Base-by-base conservation (phyloP, 2,797 vertebrate genomes). In the Dromococcyx pavoninus region DNA sequence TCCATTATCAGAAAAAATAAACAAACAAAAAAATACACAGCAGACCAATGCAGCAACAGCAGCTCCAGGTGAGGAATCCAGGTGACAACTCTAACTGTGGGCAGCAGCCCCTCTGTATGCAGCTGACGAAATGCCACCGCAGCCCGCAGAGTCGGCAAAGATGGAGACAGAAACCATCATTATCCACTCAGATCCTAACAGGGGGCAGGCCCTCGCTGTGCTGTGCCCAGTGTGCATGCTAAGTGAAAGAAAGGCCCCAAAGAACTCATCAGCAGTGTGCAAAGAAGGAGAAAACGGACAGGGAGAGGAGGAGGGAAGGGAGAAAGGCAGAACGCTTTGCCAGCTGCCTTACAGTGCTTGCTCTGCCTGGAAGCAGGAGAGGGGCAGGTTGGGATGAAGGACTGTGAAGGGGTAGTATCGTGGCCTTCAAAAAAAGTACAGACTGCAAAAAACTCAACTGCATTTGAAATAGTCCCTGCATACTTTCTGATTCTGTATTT, bases 311-410 rank as follows among this genome's bases (percentile, higher is more conserved):
- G 57, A 92, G 89, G 30, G 73, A 72, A 67, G 41, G 24, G 67
- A 82, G 77, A 71, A 88, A 62, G 50, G 78, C 87, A 65, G 76
- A 83, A 54, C 1, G 10, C 30, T 14, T n/a, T 74, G 79, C 82
- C 91, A 96, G 86, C 67, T 81, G 62, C 75, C 82, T 92, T 51
- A 58, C 60, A 89, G 79, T 81, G 85, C 94, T 91, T 75, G 69
- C 89, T 95, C 77, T 75, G 62, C 43, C 7, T 62, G 73, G 85
- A 84, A 88, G 61, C 2, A 23, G 87, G 58, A 95, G 81, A 91
- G 74, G 44, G 85, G 73, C 75, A 86, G 73, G 83, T 67, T 93
- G 76, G 37, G 84, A 86, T 10, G 35, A 64, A 60, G 51, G 60
- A 39, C 78, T 60, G 25, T 80, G 72, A 96, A 91, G 78, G 60